Evolutionary conservation across 2,888 invertebrate genomes (phyloP), one percentile per base, ranked within the genome.

Genomic region (Eupithecia abbreviata): DNA sequence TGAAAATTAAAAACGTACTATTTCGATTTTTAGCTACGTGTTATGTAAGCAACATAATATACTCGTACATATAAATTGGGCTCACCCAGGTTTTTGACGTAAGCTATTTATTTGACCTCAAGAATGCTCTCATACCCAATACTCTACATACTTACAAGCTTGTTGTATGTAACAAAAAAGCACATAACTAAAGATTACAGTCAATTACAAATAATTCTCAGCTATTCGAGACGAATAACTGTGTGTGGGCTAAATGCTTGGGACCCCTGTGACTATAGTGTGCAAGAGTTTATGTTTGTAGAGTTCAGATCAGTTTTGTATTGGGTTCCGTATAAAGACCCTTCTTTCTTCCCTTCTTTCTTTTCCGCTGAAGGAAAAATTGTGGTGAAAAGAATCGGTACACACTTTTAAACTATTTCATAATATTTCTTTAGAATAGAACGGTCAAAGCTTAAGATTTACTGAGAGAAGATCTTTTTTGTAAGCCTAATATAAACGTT

Each of bases 161-260:
- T 43, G 55, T 47, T 49, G 43, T 13, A 42, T 68, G 68, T 45
- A n/a, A 62, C 70, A 79, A 79, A 86, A 85, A 86, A 84, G 41
- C 55, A 74, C 80, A 82, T 84, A 81, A 75, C 77, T 82, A 78
- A 78, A 83, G 80, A 84, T 85, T 83, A 83, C 83, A 73, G 77
- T 77, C 85, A 85, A 85, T 85, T 84, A 84, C 77, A 78, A 82
- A 80, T 81, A 82, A 81, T 82, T 81, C 82, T 83, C 77, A 81
- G 77, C 77, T 76, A 81, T 77, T 77, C 45, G 81, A 77, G 71
- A 68, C 49, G 69, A 73, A 78, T 79, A 74, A 49, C 76, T 74
- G 78, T 76, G 78, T 76, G 78, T 72, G 78, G 78, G 41, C 78
- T 58, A 58, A 69, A 75, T 79, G 51, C 70, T 71, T 77, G 62